Base-by-base conservation (phyloP, 2,797 vertebrate species). In the Hydrolagus colliei region DNA sequence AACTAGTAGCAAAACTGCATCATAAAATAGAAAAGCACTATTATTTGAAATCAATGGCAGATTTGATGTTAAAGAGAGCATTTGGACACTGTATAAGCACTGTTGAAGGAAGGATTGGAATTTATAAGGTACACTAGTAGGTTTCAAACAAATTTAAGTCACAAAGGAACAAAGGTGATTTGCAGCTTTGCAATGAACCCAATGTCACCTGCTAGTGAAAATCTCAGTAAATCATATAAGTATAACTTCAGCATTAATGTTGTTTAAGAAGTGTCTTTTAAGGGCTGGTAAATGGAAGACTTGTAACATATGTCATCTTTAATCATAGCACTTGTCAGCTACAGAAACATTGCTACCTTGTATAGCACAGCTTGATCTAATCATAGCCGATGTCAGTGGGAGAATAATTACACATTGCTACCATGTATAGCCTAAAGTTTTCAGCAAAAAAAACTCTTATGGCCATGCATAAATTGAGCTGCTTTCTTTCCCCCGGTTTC, bases 221-320 rank as follows among this genome's bases (percentile, higher is more conserved):
- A 80, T 80, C 62, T 65, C 78, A 80, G 67, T 80, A 80, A 80
- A 65, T 80, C 22, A 65, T 61, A 2, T 80, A 27, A 67, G 22
- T 16, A 10, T 80, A 84, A 20, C 32, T 71, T 52, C 59, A 84
- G 32, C 20, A 18, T 41, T 84, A 10, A 11, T 35, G 41, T 41
- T 71, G 79, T 63, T 41, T 68, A 84, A 20, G 65, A 18, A 71
- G 71, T 41, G 16, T 20, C 65, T 84, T 84, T n/a, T 32, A 84
- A 32, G n/a, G 65, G 35, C 63, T 68, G 79, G 65, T 71, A 84
- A 82, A 68, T 68, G 79, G 63, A 82, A 84, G 65, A 52, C 65
- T 71, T 41, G 65, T 84, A 84, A 84, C 71, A 35, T 71, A 67
- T 18, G 79, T 84, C 65, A 84, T 84, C 79, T 41, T 84, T 84